phyloP scores from a whole-genome alignment of 2,888 invertebrate species.

The Thyatira batis region DNA sequence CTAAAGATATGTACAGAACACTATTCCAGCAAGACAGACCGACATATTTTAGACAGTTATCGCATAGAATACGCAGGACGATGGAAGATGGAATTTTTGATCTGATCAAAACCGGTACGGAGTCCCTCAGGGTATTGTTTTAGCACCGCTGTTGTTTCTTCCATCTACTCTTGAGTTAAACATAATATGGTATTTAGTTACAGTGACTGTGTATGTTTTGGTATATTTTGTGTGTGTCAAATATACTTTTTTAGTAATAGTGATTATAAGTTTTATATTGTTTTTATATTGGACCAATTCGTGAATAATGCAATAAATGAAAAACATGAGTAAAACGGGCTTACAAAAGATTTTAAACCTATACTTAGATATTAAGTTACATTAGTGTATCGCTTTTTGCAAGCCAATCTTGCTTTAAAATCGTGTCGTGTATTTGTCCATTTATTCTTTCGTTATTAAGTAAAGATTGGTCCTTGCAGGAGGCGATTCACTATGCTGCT shows the following conservation, averaged over 20 bases:
- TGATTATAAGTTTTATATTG: background rate
- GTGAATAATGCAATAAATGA: too few species aligned
- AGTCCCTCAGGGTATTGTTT: constrained; percentile 17
- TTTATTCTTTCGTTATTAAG: constrained; percentile 20
- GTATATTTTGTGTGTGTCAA: background rate
- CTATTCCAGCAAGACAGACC: constrained; percentile 60
- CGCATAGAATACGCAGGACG: constrained; percentile 62
- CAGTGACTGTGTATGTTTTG: background rate
- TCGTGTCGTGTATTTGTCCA: constrained; percentile 6
- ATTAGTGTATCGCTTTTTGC: constrained; percentile 54
- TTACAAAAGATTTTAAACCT: too few species aligned
- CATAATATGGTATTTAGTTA: background rate
- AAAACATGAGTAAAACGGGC: too few species aligned
- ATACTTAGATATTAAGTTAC: background rate
- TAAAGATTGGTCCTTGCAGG: constrained; percentile 73
- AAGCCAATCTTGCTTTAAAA: constrained; percentile 45
- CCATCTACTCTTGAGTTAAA: background rate
- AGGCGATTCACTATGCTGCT: constrained; percentile 64
- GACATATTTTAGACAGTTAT: constrained; percentile 56
- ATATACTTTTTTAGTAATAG: background rate
- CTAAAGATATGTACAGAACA: constrained; percentile 44
- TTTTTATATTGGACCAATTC: too few species aligned
- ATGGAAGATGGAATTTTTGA: constrained; percentile 64
- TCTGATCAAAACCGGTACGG: constrained; percentile 57
- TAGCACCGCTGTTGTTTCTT: constrained; percentile 12